Evolutionary conservation across 2,797 vertebrate genomes (phyloP), one percentile per base, ranked within the genome.

Genomic region (Hydrolagus colliei): DNA sequence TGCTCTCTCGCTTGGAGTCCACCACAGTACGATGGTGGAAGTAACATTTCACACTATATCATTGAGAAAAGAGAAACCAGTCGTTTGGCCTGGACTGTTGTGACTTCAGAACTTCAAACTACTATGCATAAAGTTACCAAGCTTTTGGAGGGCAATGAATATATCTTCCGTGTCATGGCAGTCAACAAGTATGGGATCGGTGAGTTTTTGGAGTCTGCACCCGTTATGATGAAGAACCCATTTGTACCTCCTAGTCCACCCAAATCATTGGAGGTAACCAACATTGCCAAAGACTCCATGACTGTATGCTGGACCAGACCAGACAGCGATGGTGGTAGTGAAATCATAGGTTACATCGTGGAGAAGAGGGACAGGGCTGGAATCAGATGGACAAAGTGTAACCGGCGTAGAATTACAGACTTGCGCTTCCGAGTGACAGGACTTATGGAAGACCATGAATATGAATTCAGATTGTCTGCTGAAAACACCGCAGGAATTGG

Each of bases 1-100:
- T 99, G 98, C 88, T 94, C 94, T 82, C 91, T 99, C 86, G 90
- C 94, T 73, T 99, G 98, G 98, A 92, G 87, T 87, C 92, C 96
- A 87, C 98, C 98, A 88, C 92, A 95, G 87, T 95, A 99, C 89
- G 96, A 99, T 90, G 98, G 98, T 86, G 97, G 97, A 88, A 97
- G 94, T 93, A 93, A 96, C 85, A 95, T 99, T 90, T 95, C 92
- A 90, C 95, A 97, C 91, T 99, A 99, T 74, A 86, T 97, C 62
- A 94, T 99, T 90, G 97, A 99, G 90, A 98, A 97, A 90, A 95
- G 97, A 92, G 97, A 99, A 93, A 98, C 98, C 12, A 98, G 97
- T 88, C 96, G 97, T 76, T 93, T 99, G 86, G 96, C 98, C 72
- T 99, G 98, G 98, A 98, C 96, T 89, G 88, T 99, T 90, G 97